phyloP scores from a whole-genome alignment of 2,113 vertebrate genomes.

The Panthera uncia region DNA sequence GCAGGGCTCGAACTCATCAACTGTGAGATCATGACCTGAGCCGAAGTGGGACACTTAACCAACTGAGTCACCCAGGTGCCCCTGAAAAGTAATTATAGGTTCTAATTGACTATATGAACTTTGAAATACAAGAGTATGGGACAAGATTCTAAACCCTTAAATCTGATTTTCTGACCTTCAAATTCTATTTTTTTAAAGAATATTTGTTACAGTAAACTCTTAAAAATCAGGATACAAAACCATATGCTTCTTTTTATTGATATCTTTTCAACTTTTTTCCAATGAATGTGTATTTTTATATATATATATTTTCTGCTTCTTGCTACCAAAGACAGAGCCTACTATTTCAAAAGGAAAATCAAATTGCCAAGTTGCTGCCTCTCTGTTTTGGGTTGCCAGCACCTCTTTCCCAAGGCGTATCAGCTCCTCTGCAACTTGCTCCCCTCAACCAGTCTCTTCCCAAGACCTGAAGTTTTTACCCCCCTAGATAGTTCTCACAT shows the following conservation, averaged over 20 bases:
- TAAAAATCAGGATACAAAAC: background rate
- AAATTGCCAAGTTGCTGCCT: background rate
- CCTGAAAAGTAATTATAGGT: background rate
- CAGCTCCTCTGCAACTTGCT: background rate
- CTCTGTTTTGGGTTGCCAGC: background rate
- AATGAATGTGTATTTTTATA: background rate
- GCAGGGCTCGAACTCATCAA: too few relatives aligned
- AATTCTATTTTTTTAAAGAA: conserved; percentile 6
- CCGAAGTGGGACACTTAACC: too few relatives aligned
- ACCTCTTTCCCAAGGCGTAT: background rate
- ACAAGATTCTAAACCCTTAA: background rate
- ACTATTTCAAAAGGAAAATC: conserved; percentile 11
- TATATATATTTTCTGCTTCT: background rate
- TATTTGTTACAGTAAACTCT: conserved; percentile 11
- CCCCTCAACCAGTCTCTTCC: background rate
- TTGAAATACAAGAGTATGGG: background rate
- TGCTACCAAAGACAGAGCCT: background rate
- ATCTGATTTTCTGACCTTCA: conserved; percentile 17
- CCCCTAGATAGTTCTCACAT: background rate
- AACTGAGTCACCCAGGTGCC: too few relatives aligned
- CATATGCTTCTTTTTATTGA: background rate
- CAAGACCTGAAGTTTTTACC: background rate
- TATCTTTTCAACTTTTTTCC: background rate
- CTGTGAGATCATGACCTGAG: too few relatives aligned
- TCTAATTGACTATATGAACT: background rate